phyloP scores from a whole-genome alignment of 2,797 vertebrate genomes.

The Spinus pinus region DNA sequence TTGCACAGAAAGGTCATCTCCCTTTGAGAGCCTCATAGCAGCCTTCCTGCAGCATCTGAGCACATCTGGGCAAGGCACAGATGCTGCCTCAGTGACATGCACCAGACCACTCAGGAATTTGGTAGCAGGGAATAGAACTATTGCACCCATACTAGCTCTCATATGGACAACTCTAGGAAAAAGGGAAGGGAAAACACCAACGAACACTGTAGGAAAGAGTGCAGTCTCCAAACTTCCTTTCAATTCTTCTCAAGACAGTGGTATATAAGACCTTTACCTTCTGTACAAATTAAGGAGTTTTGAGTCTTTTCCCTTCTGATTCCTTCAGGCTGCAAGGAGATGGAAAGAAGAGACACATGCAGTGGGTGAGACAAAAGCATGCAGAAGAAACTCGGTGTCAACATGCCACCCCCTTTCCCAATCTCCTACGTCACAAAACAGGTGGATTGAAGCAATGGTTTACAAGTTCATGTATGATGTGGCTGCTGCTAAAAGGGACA shows the following conservation, averaged over 20 bases:
- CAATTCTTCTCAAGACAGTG: neutral
- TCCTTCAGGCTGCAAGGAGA: conserved; percentile 57
- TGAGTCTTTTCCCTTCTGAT: conserved; percentile 57
- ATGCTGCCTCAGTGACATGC: neutral
- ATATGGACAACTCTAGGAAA: neutral
- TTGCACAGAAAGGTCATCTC: neutral
- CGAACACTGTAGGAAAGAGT: neutral
- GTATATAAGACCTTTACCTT: neutral
- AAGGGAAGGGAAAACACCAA: neutral
- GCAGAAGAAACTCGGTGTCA: neutral
- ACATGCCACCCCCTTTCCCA: rapidly evolving
- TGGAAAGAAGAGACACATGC: neutral
- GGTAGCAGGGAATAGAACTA: neutral
- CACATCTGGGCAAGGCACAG: neutral
- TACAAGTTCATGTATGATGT: neutral
- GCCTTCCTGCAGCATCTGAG: neutral
- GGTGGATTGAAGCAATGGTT: neutral
- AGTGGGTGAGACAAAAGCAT: neutral
- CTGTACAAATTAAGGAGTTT: conserved; percentile 49
- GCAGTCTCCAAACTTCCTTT: neutral
- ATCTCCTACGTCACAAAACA: neutral
- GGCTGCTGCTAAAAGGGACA: neutral
- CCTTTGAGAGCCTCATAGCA: neutral
- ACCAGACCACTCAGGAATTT: neutral
- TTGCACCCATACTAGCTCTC: neutral